Conservation (phyloP, 64 coral and sea anemone species). For the Platygyra sinensis region DNA sequence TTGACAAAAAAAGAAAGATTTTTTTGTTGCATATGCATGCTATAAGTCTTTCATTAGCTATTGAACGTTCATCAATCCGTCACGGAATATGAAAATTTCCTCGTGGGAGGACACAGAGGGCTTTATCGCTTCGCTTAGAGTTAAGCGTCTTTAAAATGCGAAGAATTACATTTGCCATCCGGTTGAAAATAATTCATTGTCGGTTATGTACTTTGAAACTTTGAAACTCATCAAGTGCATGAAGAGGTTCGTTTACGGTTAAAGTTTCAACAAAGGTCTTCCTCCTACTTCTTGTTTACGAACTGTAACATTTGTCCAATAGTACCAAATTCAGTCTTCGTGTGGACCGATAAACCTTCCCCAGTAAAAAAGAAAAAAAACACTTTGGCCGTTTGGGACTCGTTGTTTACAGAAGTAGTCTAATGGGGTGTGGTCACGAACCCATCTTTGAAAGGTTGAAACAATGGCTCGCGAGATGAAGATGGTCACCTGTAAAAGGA, state of each 20-base stretch:
- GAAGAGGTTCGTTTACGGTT: not conserved
- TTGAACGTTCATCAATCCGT: not conserved
- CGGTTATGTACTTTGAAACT: slow-evolving; percentile 26
- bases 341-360: not conserved
- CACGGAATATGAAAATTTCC: not conserved
- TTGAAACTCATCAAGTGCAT: not conserved
- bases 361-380: not conserved
- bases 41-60: no score
- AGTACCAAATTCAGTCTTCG: not conserved
- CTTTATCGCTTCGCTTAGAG: no score
- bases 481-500: slow-evolving; percentile 9
- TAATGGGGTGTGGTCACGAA: not conserved
- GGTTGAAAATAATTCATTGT: slow-evolving; percentile 28
- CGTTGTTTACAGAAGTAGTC: not conserved
- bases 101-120: not conserved
- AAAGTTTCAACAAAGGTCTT: not conserved
- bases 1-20: not conserved
- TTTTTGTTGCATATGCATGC: no score
- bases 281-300: not conserved
- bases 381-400: not conserved
- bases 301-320: no score
- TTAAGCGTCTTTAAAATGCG: not conserved
- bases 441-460: not conserved
- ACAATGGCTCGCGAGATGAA: not conserved
- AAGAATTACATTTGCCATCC: not conserved